These are phyloP conservation scores for Eptatretus burgeri DNA, from an alignment of 2,113 vertebrate species.

Conservation along the genomic window DNA sequence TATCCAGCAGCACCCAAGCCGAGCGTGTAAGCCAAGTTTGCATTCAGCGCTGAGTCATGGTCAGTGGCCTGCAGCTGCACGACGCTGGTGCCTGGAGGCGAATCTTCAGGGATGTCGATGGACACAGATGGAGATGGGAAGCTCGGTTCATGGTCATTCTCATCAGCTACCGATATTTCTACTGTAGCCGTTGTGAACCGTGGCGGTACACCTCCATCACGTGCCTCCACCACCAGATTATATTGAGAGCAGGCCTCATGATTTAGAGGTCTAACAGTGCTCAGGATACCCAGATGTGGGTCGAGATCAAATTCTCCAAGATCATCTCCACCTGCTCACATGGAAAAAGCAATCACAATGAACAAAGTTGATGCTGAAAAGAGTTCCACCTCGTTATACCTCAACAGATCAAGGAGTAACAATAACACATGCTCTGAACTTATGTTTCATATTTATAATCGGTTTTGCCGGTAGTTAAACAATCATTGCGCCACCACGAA, in stretches of 20 bases:
- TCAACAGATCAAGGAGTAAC: too few species aligned
- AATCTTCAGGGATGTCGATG: constrained; percentile 38
- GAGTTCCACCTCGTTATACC: too few species aligned
- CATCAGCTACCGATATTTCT: too few species aligned
- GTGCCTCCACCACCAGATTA: not conserved
- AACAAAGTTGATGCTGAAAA: too few species aligned
- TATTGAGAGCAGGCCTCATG: not conserved
- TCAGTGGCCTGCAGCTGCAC: constrained; percentile 86
- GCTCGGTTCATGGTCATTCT: too few species aligned
- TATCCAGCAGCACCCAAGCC: not conserved
- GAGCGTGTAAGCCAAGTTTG: constrained; percentile 49
- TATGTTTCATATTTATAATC: too few species aligned
- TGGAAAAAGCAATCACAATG: too few species aligned
- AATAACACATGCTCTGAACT: too few species aligned
- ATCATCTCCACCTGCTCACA: too few species aligned
- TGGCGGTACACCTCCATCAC: not conserved
- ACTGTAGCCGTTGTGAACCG: not conserved
- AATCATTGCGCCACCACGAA: too few species aligned
- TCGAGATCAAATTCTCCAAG: not conserved
- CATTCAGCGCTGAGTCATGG: constrained; percentile 71
- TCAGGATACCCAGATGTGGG: not conserved
- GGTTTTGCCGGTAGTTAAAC: too few species aligned
- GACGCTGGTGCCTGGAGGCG: constrained; percentile 44
- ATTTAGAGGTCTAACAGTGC: not conserved
- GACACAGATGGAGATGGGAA: too few species aligned